These are phyloP conservation scores for Ametastegia equiseti DNA, from an alignment of 2,888 invertebrate genomes.

Conservation along the genomic window DNA sequence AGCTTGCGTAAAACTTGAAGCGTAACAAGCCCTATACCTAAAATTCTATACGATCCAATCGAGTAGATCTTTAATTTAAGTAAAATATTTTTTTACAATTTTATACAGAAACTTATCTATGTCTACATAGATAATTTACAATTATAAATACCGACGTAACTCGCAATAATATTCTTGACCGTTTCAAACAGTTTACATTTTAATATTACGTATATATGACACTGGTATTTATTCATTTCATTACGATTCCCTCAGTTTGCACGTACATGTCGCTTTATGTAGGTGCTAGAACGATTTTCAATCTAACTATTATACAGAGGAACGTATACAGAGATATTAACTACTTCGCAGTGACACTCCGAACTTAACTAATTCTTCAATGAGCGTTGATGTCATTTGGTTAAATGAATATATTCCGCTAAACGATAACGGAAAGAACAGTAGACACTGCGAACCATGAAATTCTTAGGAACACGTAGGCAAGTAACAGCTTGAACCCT, in stretches of 20 bases:
- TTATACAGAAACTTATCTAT: neutral
- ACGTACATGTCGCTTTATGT: neutral
- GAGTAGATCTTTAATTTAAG: neutral
- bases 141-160: slow-evolving; percentile 20
- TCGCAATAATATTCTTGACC: neutral
- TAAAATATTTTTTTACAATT: slow-evolving; percentile 25
- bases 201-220: neutral
- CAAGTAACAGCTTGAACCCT: slow-evolving; percentile 66
- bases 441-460: slow-evolving; percentile 63
- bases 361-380: slow-evolving; percentile 12
- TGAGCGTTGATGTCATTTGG: slow-evolving; percentile 1
- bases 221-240: neutral
- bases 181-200: neutral
- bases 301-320: slow-evolving; percentile 11
- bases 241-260: neutral
- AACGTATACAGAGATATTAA: slow-evolving; percentile 10
- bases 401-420: slow-evolving; percentile 25
- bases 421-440: slow-evolving; percentile 50
- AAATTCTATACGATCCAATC: neutral
- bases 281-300: neutral
- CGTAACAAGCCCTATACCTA: slow-evolving; percentile 4
- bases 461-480: slow-evolving; percentile 65
- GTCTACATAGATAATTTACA: neutral
- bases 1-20: slow-evolving; percentile 11
- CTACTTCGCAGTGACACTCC: neutral